phyloP scores from a whole-genome alignment of 1,140 invertebrate genomes.

The Saccostrea echinata region DNA sequence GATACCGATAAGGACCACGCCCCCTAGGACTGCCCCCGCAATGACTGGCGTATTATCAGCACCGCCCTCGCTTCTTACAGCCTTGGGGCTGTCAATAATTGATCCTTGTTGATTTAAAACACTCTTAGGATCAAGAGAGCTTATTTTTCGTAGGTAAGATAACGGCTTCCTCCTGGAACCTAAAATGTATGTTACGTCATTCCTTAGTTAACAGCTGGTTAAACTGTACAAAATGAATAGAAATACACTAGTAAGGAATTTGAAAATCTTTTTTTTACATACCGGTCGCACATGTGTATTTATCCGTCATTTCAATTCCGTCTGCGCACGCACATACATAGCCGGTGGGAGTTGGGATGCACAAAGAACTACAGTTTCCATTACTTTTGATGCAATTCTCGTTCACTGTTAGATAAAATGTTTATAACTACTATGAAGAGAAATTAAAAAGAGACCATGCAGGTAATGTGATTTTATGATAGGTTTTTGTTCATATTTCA shows the following conservation, averaged over 20 bases:
- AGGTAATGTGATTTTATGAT: no score
- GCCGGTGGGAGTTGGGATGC: constrained; percentile 3
- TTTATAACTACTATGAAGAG: no score
- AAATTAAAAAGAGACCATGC: no score
- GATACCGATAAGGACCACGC: background rate
- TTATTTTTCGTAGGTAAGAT: background rate
- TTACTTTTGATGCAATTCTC: background rate
- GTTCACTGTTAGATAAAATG: background rate
- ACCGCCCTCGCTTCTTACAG: background rate
- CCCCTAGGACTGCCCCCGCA: constrained; percentile 12
- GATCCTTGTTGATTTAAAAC: background rate
- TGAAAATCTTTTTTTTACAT: background rate
- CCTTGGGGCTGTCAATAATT: background rate
- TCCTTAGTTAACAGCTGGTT: no score
- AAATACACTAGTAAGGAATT: no score
- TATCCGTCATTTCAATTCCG: constrained; percentile 7
- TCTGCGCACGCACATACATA: constrained; percentile 29
- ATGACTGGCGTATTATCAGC: background rate
- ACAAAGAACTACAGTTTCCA: constrained; percentile 23
- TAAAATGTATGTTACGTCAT: background rate
- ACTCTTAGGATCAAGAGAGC: background rate
- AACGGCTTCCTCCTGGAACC: background rate
- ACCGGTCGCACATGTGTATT: background rate
- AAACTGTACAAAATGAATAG: no score
- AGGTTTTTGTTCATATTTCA: no score